phyloP scores from a whole-genome alignment of 1,140 invertebrate species.

The Sitophilus oryzae region DNA sequence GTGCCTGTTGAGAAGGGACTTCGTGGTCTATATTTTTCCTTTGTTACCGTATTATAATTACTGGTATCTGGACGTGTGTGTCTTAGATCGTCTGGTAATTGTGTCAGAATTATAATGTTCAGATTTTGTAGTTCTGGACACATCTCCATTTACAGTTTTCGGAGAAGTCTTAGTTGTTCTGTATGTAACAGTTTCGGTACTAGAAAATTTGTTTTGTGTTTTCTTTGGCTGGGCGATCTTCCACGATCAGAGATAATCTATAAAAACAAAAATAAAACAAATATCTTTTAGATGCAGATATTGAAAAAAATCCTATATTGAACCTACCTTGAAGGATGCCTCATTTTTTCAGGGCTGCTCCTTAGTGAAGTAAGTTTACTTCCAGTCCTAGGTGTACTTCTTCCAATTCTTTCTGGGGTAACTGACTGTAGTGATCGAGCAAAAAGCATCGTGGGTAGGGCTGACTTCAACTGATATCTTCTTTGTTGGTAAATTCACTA shows the following conservation, averaged over 20 bases:
- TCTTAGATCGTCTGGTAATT: conserved; percentile 23
- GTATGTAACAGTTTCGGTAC: conserved; percentile 34
- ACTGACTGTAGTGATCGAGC: conserved; percentile 60
- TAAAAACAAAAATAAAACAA: conserved; percentile 7
- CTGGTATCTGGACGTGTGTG: conserved; percentile 10
- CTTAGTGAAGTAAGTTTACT: conserved; percentile 47
- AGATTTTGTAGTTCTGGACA: conserved; percentile 4
- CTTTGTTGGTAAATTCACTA: conserved; percentile 50
- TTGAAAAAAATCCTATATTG: too few species aligned
- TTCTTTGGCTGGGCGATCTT: conserved; percentile 31
- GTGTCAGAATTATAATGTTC: conserved; percentile 26
- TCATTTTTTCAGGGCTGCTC: conserved; percentile 52
- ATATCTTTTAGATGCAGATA: too few species aligned
- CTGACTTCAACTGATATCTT: conserved; percentile 58
- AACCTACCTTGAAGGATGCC: conserved; percentile 28
- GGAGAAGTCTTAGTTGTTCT: conserved; percentile 45
- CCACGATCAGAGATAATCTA: conserved; percentile 31
- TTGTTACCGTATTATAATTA: conserved; percentile 29
- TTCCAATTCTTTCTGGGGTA: conserved; percentile 48
- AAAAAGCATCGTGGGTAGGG: conserved; percentile 64
- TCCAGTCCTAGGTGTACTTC: conserved; percentile 46
- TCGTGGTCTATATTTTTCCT: conserved; percentile 23
- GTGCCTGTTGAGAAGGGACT: conserved; percentile 32
- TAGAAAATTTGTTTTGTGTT: conserved; percentile 32
- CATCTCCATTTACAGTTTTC: conserved; percentile 4